phyloP scores from a whole-genome alignment of 2,113 vertebrate species.

The Cyphomyrus discorhynchus region DNA sequence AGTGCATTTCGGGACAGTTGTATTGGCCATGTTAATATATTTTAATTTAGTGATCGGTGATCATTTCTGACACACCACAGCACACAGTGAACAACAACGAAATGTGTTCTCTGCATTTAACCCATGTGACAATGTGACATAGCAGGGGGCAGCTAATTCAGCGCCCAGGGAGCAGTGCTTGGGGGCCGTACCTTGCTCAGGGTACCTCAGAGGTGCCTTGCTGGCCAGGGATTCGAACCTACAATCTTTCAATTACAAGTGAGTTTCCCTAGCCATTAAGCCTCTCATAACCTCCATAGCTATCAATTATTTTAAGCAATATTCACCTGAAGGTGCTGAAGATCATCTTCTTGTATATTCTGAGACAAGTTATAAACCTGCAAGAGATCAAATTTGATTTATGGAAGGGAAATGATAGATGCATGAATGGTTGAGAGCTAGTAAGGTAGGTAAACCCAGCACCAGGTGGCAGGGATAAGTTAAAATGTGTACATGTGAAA shows the following conservation, averaged over 20 bases:
- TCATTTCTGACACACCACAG: too few species aligned
- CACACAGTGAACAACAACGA: too few species aligned
- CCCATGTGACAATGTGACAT: too few species aligned
- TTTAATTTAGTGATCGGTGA: too few species aligned
- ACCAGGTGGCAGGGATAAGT: not conserved
- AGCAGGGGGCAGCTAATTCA: too few species aligned
- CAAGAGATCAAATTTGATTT: constrained; percentile 1
- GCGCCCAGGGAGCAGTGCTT: too few species aligned
- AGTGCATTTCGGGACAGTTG: not conserved
- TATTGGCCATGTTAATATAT: not conserved
- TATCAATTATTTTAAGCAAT: not conserved
- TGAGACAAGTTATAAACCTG: constrained; percentile 97
- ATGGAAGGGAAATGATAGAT: not conserved
- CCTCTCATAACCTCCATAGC: not conserved
- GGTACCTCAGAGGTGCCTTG: too few species aligned
- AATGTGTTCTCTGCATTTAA: too few species aligned
- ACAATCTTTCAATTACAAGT: too few species aligned
- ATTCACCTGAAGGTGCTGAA: constrained; percentile 91
- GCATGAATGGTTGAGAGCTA: not conserved
- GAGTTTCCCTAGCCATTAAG: too few species aligned
- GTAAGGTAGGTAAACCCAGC: not conserved
- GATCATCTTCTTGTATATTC: constrained; percentile 97
- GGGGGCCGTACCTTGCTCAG: too few species aligned
- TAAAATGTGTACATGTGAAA: not conserved
- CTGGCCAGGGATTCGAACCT: too few species aligned